Evolutionary conservation across 2,888 invertebrate species (phyloP), one percentile per base, ranked within the genome.

Genomic region (Lamellibrachia columna): DNA sequence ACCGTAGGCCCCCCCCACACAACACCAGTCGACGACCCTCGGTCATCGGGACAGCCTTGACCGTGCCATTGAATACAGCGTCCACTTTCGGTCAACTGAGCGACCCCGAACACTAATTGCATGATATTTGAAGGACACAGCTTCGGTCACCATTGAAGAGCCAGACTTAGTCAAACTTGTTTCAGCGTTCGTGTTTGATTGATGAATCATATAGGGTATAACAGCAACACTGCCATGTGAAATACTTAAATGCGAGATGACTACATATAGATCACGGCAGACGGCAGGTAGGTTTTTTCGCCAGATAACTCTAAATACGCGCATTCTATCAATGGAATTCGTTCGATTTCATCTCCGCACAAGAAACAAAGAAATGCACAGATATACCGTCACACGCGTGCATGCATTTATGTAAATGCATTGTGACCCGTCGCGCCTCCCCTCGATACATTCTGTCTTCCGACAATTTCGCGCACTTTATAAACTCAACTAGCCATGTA

Each of bases 401-500:
- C 22, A 22, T 6, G 22, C 75, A 3, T 75, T 75, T 22, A 22
- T 22, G 75, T 75, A 11, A 22, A 75, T 22, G 75, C 22, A 22
- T 22, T 7, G 75, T 75, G 22, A 22, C 75, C 75, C 75, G 75
- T 22, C 22, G 75, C 22, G 75, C 22, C 15, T 75, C 55, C 75
- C 4, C 3, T 15, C 75, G 15, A 75, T 75, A 75, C 75, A 75
- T 75, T 75, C 75, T 75, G 15, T 22, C 22, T 15, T 75, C 22
- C 75, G 75, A 75, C 75, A 75, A 75, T 75, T 75, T 22, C 22
- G 75, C 75, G 75, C 75, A 75, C 15, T 75, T 75, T 75, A 75
- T 75, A 75, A 75, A 75, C 75, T 75, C 75, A 75, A 75, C 75
- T 75, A 75, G 75, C 75, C 75, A 75, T 75, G 75, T 75, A 75